Base-by-base conservation (phyloP, 2,797 vertebrate genomes). In the Oophaga sylvatica region DNA sequence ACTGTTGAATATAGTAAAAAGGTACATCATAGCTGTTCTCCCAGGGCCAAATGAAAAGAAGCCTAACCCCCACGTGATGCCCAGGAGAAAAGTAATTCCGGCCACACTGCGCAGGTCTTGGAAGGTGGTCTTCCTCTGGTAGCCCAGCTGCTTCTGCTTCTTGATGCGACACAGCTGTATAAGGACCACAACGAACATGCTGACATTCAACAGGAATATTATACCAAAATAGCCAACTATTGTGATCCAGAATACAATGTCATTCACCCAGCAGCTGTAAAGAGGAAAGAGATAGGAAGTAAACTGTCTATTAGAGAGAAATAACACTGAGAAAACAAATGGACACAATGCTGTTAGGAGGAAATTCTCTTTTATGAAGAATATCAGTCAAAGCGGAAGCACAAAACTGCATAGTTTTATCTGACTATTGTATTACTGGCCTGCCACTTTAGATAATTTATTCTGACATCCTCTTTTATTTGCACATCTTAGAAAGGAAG, bases 1-100 rank as follows among this genome's bases (percentile, higher is more conserved):
- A 31, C 96, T 96, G 93, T 99, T 99, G 89, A 97, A 97, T 90
- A 99, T 97, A 73, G 96, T 92, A 90, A 99, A 99, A 60, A 99
- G 96, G 92, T 98, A 99, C 87, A 95, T 94, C 87, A 99, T 98
- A 5, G 95, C 92, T 73, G 97, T 81, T 86, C 96, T 95, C 80
- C 97, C 95, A 0, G 96, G 95, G 0, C 95, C 96, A 96, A 96
- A 98, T 60, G 97, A 96, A 68, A 99, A 98, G 91, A 99, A 97
- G 70, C 97, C 97, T 67, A 99, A 96, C 8, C 97, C 98, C 98
- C 98, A 99, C 79, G 98, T 98, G 90, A 99, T 97, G 85, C 98
- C 98, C 53, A 99, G 94, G 90, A 99, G 93, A 90, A 98, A 92
- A 1, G 96, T 92, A 35, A 99, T 96, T 63, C 98, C 97, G 0